Evolutionary conservation across 2,797 vertebrate species (phyloP), one percentile per base, ranked within the genome.

Genomic region (Pempheris klunzingeri): DNA sequence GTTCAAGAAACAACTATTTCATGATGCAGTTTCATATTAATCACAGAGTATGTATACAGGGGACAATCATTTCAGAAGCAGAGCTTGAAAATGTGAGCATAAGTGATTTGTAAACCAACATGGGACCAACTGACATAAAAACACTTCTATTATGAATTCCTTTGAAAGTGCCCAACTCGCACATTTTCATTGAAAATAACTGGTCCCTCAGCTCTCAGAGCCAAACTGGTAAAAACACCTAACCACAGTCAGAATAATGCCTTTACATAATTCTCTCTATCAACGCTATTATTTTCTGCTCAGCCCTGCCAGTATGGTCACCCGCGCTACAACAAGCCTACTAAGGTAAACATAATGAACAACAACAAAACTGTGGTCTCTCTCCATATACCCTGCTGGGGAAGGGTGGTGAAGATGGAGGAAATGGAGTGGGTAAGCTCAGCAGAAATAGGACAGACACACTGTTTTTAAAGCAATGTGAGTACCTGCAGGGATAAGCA

Each of bases 81-180:
- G 52, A 61, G 52, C 74, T 64, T 70, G 43, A 59, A 78, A 74
- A 80, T 70, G 20, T 76, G 30, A 73, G 50, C 43, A 69, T 60
- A 64, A 84, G 73, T 85, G 71, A 84, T 78, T 84, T 82, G 74
- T 80, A 76, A 90, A 79, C 54, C 85, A 85, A 78, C 58, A 61
- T 81, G 77, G 83, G 79, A 89, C 64, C 81, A 78, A 62, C 61
- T 80, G 57, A 76, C 74, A 80, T 63, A 66, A 88, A 83, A 88
- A 85, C 77, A 78, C 65, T 77, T 66, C 44, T 71, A 81, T 88
- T 83, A 72, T 71, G 63, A 71, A 71, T 80, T 72, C 41, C 22
- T 76, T 74, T 75, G 49, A 71, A 79, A 77, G 66, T 74, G 55
- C 50, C 79, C 76, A 78, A 77, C 76, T 80, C 74, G 83, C 60